Evolutionary conservation across 2,113 vertebrate genomes (phyloP).

Genomic region (Psephotus haematonotus): DNA sequence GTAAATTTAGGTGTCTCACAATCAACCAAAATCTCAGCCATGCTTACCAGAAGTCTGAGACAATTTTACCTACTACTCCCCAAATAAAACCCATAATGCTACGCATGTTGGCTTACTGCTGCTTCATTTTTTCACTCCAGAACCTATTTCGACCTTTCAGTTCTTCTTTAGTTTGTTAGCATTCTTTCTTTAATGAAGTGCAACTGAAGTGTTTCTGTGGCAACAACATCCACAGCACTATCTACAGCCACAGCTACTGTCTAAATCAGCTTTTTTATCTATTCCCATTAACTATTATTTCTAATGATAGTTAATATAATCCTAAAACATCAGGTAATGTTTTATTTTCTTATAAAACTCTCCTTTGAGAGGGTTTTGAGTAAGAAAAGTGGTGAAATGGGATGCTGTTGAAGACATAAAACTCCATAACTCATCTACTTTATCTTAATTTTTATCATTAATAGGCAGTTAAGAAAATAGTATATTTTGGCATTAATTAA

Average conservation of each 20-base stretch:
- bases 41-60: neutral
- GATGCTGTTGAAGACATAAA: neutral
- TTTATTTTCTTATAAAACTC: neutral
- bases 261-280: neutral
- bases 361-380: neutral
- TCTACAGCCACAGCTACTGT: neutral
- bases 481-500: neutral
- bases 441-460: neutral
- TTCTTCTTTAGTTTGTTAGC: neutral
- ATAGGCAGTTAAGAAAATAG: neutral
- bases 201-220: neutral
- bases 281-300: neutral
- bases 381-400: neutral
- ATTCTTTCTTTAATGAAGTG: neutral
- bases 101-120: neutral
- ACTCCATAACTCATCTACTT: neutral
- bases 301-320: neutral
- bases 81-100: neutral
- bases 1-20: neutral
- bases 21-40: neutral
- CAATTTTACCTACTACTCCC: neutral
- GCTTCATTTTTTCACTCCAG: neutral
- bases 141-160: neutral
- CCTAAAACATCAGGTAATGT: neutral
- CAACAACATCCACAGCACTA: neutral